Base-by-base conservation (phyloP, 1,140 invertebrate genomes). In the Caenorhabditis elegans region DNA sequence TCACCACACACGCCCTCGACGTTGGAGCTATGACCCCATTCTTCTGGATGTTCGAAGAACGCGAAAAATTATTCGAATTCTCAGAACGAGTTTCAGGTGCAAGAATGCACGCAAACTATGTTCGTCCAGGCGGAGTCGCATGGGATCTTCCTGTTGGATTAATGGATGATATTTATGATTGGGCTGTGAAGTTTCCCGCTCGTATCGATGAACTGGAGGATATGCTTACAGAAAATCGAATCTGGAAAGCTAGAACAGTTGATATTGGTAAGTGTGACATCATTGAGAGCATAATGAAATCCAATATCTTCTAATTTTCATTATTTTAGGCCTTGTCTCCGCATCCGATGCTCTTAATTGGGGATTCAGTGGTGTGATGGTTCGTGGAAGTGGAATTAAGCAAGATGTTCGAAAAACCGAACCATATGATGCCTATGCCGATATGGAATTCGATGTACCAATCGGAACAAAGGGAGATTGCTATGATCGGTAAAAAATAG, bases 1-100 rank as follows among this genome's bases (percentile, higher is more conserved):
- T 98, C 65, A 95, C 95, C 15, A 95, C 95, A 0, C 96, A 98
- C 90, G 94, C 95, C 1, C 90, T 98, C 75, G 96, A 98, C 91
- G 92, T 97, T 31, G 96, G 97, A n/a, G 96, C 95, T 5, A 92
- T 98, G 78, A 98, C 97, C 1, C 97, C 97, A 0, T 96, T 98
- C 89, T 98, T 98, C 91, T 98, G 96, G 96, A 91, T 98, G 39
- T 98, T 98, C 91, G 97, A 99, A 19, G 97, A 99, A 90, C 92
- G 97, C 85, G 97, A 99, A 91, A 99, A 99, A 92, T 92, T 98
- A 91, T 96, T 97, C 94, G 97, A 98, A 91, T 97, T 98, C 90
- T 98, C 97, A 90, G 97, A 99, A 90, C 91, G 97, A 83, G 96
- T 95, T 0, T 96, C 94, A 78, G 97, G 97, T 6, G 96, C 96